Conservation (phyloP, 1,140 invertebrate genomes). For the Popillia japonica region DNA sequence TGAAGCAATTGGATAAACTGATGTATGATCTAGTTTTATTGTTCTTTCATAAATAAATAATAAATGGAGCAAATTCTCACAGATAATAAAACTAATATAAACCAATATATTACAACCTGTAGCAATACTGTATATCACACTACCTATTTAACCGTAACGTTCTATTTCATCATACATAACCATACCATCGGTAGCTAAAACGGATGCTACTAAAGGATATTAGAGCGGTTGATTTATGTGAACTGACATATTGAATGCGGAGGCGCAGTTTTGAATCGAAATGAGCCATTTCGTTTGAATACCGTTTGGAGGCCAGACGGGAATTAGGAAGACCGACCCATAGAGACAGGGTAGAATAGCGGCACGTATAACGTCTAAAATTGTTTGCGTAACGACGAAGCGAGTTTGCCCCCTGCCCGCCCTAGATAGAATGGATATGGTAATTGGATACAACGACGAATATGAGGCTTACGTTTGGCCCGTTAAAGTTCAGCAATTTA, state of each 20-base stretch:
- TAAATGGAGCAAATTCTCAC: not conserved
- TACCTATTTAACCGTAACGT: not conserved
- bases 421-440: not conserved
- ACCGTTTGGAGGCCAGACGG: not conserved
- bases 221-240: constrained; percentile 19
- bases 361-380: not conserved
- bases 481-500: not conserved
- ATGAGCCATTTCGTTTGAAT: constrained; percentile 33
- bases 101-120: not conserved
- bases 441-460: constrained; percentile 8
- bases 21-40: not conserved
- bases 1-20: no score
- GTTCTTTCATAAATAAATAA: not conserved
- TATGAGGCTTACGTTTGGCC: not conserved
- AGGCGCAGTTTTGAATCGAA: constrained; percentile 30
- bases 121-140: not conserved
- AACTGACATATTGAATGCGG: constrained; percentile 25
- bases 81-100: no score
- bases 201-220: constrained; percentile 27
- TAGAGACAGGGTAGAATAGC: not conserved
- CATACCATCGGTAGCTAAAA: constrained; percentile 10
- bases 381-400: constrained; percentile 1
- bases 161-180: not conserved
- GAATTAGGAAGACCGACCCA: not conserved
- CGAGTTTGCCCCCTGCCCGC: not conserved